Evolutionary conservation across 2,113 vertebrate species (phyloP), one percentile per base, ranked within the genome.

Genomic region (Phyllopteryx taeniolatus): DNA sequence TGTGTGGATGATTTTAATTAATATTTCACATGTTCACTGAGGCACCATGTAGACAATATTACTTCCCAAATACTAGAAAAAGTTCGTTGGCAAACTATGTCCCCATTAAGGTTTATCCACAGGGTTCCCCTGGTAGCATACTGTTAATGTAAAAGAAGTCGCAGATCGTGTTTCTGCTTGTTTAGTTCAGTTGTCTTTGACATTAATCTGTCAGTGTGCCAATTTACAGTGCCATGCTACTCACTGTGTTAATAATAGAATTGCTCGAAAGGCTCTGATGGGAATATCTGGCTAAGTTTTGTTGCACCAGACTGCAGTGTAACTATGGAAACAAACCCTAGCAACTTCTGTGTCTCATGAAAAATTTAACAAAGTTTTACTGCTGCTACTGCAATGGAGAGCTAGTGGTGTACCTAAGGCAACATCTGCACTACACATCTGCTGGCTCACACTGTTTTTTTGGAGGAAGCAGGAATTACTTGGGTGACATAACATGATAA

Each of bases 291-390:
- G 46, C 63, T 68, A 60, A 68, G 80, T 83, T 81, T 86, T 88
- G 86, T 90, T 90, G 85, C 87, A 85, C 87, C 85, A 86, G 81
- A 80, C 84, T 85, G 87, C 79, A 81, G 76, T n/a, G 87, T 89
- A 80, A 63, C 85, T 85, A 88, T 89, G 86, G 88, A 85, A 92
- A 91, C 88, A 74, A 84, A 83, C 85, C 90, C 72, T 87, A 89
- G 89, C 85, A 92, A 91, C 84, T 64, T 66, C 70, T 81, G 62
- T 67, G 79, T 70, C 83, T 86, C 72, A 80, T 87, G 79, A 90
- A 80, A 84, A 88, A 88, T 73, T 85, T 82, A 79, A 71, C 67
- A 66, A 77, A 84, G 78, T 51, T 63, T 42, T 72, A 63, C 67
- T 65, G 70, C 61, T 82, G 83, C 31, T 80, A 79, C 27, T 68